Percentiles rank a stretch among this genome's conserved stretches.
Conservation (phyloP, 2,113 vertebrate genomes). For the Toxotes chatareus region DNA sequence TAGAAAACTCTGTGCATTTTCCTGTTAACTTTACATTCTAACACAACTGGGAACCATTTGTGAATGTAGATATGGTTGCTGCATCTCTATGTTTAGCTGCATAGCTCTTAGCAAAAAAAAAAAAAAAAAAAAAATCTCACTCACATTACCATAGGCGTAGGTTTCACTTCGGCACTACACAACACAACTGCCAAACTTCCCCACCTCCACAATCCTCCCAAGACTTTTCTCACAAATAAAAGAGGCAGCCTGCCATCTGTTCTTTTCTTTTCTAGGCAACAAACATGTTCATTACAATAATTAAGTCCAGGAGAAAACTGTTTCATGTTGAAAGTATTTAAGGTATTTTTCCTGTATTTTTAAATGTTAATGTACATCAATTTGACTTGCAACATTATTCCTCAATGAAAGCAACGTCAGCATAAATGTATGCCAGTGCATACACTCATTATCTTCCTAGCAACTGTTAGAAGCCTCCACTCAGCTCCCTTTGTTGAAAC, state of each 20-base stretch:
- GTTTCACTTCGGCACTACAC: conserved; percentile 4
- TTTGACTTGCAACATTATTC: neutral
- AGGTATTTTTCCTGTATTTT: neutral
- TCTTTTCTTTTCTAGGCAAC: conserved; percentile 17
- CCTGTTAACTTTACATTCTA: neutral
- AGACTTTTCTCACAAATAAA: conserved; percentile 34
- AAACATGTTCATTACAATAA: conserved; percentile 17
- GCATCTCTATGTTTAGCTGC: neutral
- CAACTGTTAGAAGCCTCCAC: neutral
- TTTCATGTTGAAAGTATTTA: neutral
- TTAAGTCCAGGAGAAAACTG: neutral
- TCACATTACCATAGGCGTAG: neutral
- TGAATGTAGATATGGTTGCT: conserved; percentile 1
- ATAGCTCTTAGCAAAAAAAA: neutral
- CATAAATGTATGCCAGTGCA: neutral
- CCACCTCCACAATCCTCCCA: conserved; percentile 3
- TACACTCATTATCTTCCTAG: neutral
- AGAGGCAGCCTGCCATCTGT: conserved; percentile 50
- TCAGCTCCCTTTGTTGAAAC: neutral
- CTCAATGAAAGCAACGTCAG: neutral
- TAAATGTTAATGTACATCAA: neutral
- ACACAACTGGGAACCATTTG: neutral
- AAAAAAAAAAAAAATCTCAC: neutral
- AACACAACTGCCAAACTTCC: conserved; percentile 26
- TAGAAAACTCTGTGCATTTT: neutral